Percentiles rank a stretch among this genome's conserved stretches.
These are phyloP conservation scores for Nymphicus hollandicus DNA, from an alignment of 2,113 vertebrate genomes.

Conservation along the genomic window DNA sequence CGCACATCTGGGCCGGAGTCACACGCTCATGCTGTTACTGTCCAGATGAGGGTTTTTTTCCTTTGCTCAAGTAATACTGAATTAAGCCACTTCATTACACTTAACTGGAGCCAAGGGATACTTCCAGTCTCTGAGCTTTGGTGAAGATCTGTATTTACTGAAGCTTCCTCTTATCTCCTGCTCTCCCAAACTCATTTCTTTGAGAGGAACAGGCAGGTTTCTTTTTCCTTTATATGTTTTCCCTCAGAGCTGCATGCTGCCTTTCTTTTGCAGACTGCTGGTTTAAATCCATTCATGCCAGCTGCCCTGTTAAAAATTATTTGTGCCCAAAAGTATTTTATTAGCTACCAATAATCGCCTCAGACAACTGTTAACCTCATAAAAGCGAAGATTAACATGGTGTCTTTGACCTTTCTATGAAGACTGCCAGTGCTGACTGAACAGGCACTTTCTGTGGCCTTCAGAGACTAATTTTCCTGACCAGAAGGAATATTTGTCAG, in stretches of 20 bases:
- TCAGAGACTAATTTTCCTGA: neutral
- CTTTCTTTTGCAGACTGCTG: neutral
- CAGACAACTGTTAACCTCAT: neutral
- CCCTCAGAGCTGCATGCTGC: neutral
- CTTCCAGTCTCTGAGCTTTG: neutral
- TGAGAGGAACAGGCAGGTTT: neutral
- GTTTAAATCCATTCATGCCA: neutral
- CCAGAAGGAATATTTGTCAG: neutral
- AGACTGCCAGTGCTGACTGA: neutral
- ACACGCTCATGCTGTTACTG: neutral
- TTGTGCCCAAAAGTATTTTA: neutral
- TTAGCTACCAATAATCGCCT: neutral
- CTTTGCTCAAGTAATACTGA: slow-evolving; percentile 28
- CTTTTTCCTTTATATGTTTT: neutral
- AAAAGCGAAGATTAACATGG: neutral
- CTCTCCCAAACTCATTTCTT: neutral
- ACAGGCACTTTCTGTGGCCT: neutral
- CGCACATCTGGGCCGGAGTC: slow-evolving; percentile 30
- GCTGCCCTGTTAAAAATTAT: neutral
- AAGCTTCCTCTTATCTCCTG: neutral
- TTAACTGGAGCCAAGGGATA: slow-evolving; percentile 31
- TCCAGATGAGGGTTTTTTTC: neutral
- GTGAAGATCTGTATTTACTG: neutral
- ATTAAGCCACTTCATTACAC: slow-evolving; percentile 57
- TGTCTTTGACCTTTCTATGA: neutral